Evolutionary conservation across 30 jellyfish, hydroid and myxozoan genomes (phyloP).

Genomic region (Aurelia sp.): DNA sequence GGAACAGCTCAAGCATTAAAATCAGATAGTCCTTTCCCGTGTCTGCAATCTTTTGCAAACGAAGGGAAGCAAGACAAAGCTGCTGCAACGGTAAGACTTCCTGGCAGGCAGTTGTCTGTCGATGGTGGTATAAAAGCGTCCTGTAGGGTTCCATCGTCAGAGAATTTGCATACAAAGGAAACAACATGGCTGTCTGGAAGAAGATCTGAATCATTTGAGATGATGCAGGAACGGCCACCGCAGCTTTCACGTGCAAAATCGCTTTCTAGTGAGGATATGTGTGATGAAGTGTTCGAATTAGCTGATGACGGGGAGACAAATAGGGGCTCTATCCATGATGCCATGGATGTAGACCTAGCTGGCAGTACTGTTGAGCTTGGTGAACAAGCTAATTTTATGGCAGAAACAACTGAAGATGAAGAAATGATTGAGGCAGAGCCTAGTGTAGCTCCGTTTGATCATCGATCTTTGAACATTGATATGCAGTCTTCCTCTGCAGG

Average conservation of each 20-base stretch:
- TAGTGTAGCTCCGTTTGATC: too few relatives aligned
- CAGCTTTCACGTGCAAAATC: slow-evolving; percentile 11
- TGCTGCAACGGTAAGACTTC: slow-evolving; percentile 27
- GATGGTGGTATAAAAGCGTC: slow-evolving; percentile 18
- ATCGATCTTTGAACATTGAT: too few relatives aligned
- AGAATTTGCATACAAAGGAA: slow-evolving; percentile 1
- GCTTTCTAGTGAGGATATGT: slow-evolving; percentile 12
- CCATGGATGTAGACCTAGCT: not conserved
- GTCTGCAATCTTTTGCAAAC: not conserved
- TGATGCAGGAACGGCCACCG: not conserved
- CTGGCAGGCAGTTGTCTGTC: slow-evolving; percentile 47
- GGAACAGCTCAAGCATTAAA: slow-evolving; percentile 67
- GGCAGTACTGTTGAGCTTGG: not conserved
- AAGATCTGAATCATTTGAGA: not conserved
- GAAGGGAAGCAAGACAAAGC: slow-evolving; percentile 55
- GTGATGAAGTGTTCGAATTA: slow-evolving; percentile 13
- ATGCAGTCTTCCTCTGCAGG: too few relatives aligned
- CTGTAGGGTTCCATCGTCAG: not conserved
- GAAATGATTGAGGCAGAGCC: not conserved
- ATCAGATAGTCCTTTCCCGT: slow-evolving; percentile 48
- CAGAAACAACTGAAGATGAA: not conserved
- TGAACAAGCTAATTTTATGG: not conserved
- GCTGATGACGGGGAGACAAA: slow-evolving; percentile 15
- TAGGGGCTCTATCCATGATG: not conserved
- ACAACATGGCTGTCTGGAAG: not conserved